Percentiles rank a stretch among this genome's conserved stretches.
These are phyloP conservation scores for Blomia tropicalis DNA, from an alignment of 2,888 invertebrate species.

Conservation along the genomic window DNA sequence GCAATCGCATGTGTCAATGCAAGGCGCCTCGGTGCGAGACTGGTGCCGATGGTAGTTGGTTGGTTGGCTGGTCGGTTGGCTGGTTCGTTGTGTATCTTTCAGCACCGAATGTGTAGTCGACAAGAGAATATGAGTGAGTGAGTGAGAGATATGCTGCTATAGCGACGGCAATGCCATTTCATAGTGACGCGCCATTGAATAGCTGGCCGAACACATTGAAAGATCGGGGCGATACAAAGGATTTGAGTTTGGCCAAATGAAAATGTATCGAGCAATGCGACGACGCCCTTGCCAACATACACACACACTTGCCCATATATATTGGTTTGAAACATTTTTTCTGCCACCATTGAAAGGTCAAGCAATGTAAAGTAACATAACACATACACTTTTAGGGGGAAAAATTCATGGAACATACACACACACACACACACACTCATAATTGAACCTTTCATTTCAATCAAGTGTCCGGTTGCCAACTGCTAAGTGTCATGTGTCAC, in stretches of 20 bases:
- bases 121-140: too few species aligned
- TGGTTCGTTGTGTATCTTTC: too few species aligned
- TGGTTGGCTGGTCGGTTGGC: neutral
- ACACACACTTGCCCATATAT: neutral
- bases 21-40: too few species aligned
- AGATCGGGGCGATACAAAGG: constrained; percentile 12
- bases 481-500: constrained; percentile 13
- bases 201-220: neutral
- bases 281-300: neutral
- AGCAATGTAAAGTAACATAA: neutral
- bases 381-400: neutral
- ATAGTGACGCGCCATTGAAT: neutral
- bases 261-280: constrained; percentile 11
- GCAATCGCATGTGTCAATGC: neutral
- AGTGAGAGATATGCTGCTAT: too few species aligned
- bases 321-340: neutral
- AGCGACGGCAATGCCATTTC: neutral
- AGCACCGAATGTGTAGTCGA: too few species aligned
- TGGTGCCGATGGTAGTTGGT: neutral
- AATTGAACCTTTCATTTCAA: constrained; percentile 7
- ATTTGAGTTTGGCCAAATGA: constrained; percentile 11
- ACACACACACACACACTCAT: neutral
- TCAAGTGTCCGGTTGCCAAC: constrained; percentile 5
- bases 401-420: neutral
- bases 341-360: constrained; percentile 12